A percentile compares a stretch with the other conserved stretches of the same genome.
Conservation (phyloP, 2,113 vertebrate genomes). For the Opisthocomus hoazin region DNA sequence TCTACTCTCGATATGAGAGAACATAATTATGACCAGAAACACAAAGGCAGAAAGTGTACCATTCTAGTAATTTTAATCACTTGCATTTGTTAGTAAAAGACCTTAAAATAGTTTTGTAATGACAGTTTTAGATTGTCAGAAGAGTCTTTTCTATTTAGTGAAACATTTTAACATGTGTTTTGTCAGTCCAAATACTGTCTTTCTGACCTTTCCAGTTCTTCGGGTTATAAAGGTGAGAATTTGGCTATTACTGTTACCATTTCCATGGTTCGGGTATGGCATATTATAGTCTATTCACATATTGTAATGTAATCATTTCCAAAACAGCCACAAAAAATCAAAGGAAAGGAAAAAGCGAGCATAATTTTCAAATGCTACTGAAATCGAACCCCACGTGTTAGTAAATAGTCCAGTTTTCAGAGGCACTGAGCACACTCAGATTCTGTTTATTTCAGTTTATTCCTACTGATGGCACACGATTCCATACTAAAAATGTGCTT, state of each 20-base stretch:
- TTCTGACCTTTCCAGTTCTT: background rate
- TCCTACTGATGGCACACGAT: background rate
- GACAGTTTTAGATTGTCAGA: conserved; percentile 6
- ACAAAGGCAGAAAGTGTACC: background rate
- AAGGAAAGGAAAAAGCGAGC: background rate
- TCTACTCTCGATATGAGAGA: background rate
- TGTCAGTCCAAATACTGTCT: conserved; percentile 2
- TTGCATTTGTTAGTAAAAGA: conserved; percentile 44
- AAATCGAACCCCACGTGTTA: background rate
- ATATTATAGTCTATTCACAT: background rate
- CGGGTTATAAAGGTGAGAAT: background rate
- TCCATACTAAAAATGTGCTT: conserved; percentile 20
- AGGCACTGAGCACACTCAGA: background rate
- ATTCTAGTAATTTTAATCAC: conserved; percentile 46
- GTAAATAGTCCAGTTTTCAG: background rate
- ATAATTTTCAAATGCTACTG: background rate
- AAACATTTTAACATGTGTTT: background rate
- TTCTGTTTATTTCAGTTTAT: conserved; percentile 4
- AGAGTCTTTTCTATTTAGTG: background rate
- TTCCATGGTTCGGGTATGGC: background rate
- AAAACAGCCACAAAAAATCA: background rate
- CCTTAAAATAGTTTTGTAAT: conserved; percentile 38
- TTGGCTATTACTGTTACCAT: background rate
- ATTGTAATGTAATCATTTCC: background rate
- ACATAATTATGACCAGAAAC: background rate